Percentiles rank a stretch among this genome's conserved stretches.
phyloP scores from a whole-genome alignment of 1,140 invertebrate genomes.

The Fopius arisanus region DNA sequence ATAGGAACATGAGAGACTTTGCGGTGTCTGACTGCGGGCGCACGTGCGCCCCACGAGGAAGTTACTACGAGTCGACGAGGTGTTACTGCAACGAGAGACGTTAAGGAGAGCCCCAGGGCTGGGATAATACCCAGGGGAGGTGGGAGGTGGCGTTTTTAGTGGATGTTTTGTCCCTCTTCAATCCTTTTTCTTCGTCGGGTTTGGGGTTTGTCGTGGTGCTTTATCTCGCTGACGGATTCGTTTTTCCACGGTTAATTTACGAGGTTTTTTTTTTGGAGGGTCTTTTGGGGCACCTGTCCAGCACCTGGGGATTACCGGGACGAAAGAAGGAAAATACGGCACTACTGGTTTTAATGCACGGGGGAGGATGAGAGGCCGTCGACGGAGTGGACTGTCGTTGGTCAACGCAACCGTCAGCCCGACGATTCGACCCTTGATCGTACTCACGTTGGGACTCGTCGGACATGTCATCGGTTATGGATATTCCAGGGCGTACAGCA shows the following conservation, averaged over 20 bases:
- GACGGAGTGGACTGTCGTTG: slow-evolving; percentile 33
- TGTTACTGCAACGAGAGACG: slow-evolving; percentile 28
- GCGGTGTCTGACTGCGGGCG: slow-evolving; percentile 30
- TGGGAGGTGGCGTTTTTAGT: slow-evolving; percentile 6
- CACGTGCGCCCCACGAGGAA: slow-evolving; percentile 40
- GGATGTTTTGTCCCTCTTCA: background rate
- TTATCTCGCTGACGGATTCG: too few relatives aligned
- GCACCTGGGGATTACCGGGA: background rate
- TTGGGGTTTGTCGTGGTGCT: too few relatives aligned
- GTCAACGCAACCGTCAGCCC: slow-evolving; percentile 30
- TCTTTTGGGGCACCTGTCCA: background rate
- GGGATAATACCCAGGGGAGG: slow-evolving; percentile 11
- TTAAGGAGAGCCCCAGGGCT: slow-evolving; percentile 28
- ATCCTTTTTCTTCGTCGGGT: background rate
- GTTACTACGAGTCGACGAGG: slow-evolving; percentile 35
- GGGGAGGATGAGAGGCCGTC: slow-evolving; percentile 31
- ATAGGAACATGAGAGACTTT: slow-evolving; percentile 34
- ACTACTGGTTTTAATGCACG: slow-evolving; percentile 29
- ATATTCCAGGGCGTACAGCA: slow-evolving; percentile 24
- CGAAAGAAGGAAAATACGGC: background rate
- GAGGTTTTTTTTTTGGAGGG: too few relatives aligned
- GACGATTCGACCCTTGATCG: slow-evolving; percentile 16
- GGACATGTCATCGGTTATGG: slow-evolving; percentile 35
- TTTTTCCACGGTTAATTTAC: too few relatives aligned
- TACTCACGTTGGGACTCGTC: slow-evolving; percentile 31